Base-by-base conservation (phyloP, 2,888 invertebrate genomes). In the Perizoma flavofasciatum region DNA sequence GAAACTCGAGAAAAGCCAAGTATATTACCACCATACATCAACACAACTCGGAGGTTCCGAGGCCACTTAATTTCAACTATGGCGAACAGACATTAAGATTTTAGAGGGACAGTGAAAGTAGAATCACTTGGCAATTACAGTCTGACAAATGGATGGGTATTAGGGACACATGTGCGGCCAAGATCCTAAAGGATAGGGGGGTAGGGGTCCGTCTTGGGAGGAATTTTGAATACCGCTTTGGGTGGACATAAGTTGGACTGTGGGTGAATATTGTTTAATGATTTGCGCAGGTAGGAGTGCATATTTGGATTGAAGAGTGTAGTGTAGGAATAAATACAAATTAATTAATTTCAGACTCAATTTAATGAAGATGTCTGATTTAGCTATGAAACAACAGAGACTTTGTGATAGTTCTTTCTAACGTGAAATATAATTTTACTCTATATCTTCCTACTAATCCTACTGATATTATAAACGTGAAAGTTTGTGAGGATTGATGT, bases 81-180 rank as follows among this genome's bases (percentile, higher is more conserved):
- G 69, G 75, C 77, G 75, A 87, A 88, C 78, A 86, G 77, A 81
- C 89, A 89, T 89, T 91, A 90, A 89, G 88, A 87, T 86, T 82
- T 83, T 82, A 86, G 85, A 89, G 89, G 90, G 88, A 85, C 87
- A 86, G 78, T 70, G 82, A 83, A 86, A 87, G 88, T 84, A 85
- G 77, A 88, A 89, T 91, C 86, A 80, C 85, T 88, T 90, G 72
- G 90, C 88, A 88, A 91, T 92, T 92, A 92, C 86, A 89, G 81
- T 80, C 90, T 91, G 91, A 92, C 89, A 90, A 92, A 92, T 92
- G 92, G 77, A 82, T 74, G 88, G 90, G 75, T 89, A 91, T 92
- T 92, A 91, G 75, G 66, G 78, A 79, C 91, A 92, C 91, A 92
- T 92, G 92, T 92, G 92, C 76, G 87, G 71, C 81, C 70, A 79